Base-by-base conservation (phyloP, 2,113 vertebrate genomes). In the Catharus minimus region DNA sequence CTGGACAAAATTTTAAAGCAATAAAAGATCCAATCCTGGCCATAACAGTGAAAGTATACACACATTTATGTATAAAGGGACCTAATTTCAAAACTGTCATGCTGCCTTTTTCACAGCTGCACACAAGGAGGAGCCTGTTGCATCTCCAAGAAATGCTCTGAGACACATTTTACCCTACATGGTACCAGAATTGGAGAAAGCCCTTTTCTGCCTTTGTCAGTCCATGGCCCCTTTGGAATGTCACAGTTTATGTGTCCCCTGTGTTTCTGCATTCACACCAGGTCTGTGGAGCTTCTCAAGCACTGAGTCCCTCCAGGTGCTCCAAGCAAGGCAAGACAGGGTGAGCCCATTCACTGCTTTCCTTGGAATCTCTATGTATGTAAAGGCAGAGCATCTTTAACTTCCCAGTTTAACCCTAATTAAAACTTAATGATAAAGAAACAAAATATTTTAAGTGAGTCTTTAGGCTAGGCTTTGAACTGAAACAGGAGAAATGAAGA, bases 211-310 rank as follows among this genome's bases (percentile, higher is more conserved):
- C 19, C 36, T 57, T 61, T 86, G 8, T 7, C 23, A 52, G 41
- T 27, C 26, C 16, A 3, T 60, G 22, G 28, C 3, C 26, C 36
- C 0, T 19, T 16, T 61, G n/a, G 33, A 67, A 5, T n/a, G 27
- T 12, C 39, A 44, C 3, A 2, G 15, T 36, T 11, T 22, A 8
- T 5, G 32, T 39, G 33, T 30, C 24, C 28, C 67, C 20, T 18
- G 15, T 1, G 14, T 36, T 46, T 36, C 55, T 60, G 26, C n/a
- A 4, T 8, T 24, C 20, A 76, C 23, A 11, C 12, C 2, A 0
- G 8, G 24, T 7, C 55, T 43, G 0, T 22, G 32, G 18, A 9
- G 27, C 9, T 7, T 21, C 33, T 24, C 21, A 52, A 52, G 21
- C 50, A 11, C 44, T 3, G 20, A 10, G 17, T 20, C 23, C 23